A percentile compares a stretch with the other conserved stretches of the same genome.
Conservation (phyloP, 2,888 invertebrate genomes). For the Cinara cedri region DNA sequence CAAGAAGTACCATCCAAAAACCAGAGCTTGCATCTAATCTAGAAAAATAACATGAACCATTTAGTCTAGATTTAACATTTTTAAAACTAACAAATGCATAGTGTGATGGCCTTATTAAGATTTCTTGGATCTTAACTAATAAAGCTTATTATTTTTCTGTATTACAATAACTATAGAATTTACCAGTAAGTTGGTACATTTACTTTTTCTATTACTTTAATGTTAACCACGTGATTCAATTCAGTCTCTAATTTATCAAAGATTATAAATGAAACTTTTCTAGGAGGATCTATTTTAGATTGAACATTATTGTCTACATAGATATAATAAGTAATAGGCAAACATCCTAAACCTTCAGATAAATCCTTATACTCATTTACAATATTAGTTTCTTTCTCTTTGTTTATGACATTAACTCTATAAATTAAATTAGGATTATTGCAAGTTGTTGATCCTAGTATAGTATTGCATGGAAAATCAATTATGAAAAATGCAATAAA, state of each 20-base stretch:
- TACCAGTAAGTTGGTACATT: conserved; percentile 57
- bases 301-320: conserved; percentile 42
- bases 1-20: conserved; percentile 54
- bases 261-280: conserved; percentile 50
- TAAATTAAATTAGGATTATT: conserved; percentile 31
- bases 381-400: not conserved
- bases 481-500: conserved; percentile 8
- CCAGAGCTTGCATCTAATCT: conserved; percentile 41
- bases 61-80: conserved; percentile 26
- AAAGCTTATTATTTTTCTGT: conserved; percentile 42
- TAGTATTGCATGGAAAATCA: conserved; percentile 22
- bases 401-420: conserved; percentile 3
- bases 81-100: too few species aligned
- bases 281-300: conserved; percentile 43
- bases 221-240: conserved; percentile 36
- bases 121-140: conserved; percentile 56
- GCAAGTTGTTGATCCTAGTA: conserved; percentile 24
- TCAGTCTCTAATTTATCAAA: conserved; percentile 43
- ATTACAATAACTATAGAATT: conserved; percentile 51
- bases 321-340: conserved; percentile 32
- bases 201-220: too few species aligned
- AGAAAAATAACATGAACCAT: conserved; percentile 34
- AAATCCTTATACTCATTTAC: conserved; percentile 8
- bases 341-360: conserved; percentile 40
- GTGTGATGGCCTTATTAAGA: conserved; percentile 57